A percentile compares a stretch with the other conserved stretches of the same genome.
Conservation (phyloP, 2,888 invertebrate species). For the Lycophotia porphyrea region DNA sequence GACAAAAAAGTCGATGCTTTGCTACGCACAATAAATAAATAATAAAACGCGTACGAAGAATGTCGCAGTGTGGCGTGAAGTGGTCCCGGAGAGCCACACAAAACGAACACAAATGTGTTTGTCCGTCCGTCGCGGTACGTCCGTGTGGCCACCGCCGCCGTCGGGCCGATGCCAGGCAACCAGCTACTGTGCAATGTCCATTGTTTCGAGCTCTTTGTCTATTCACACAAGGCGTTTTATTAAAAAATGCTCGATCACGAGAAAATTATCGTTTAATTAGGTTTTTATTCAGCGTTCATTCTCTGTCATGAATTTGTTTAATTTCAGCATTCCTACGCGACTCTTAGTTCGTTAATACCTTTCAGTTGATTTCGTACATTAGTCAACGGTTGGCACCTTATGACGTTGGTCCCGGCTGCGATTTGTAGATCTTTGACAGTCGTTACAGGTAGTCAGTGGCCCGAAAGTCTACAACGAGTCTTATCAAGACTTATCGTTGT, state of each 20-base stretch:
- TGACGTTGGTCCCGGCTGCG: background rate
- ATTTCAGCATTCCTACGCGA: background rate
- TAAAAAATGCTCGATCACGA: background rate
- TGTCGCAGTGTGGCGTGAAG: constrained; percentile 84
- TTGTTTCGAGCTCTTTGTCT: constrained; percentile 49
- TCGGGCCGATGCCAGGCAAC: constrained; percentile 51
- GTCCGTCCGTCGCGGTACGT: constrained; percentile 61
- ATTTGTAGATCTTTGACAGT: background rate
- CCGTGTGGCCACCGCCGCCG: constrained; percentile 67
- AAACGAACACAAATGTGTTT: constrained; percentile 73
- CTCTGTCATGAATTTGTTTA: background rate
- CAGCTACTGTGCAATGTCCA: constrained; percentile 73
- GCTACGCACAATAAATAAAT: constrained; percentile 72
- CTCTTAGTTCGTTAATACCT: too few relatives aligned
- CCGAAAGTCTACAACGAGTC: background rate
- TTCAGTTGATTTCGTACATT: background rate
- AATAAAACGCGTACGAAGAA: constrained; percentile 75
- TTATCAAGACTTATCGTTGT: background rate
- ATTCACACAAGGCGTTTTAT: constrained; percentile 11
- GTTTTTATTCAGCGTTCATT: background rate
- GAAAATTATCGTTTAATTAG: background rate
- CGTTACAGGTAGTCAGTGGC: background rate
- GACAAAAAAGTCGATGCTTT: constrained; percentile 69
- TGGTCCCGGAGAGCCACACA: constrained; percentile 69
- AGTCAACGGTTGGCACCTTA: background rate